These are phyloP conservation scores for Tachysurus vachellii DNA, from an alignment of 2,113 vertebrate species.

Conservation along the genomic window DNA sequence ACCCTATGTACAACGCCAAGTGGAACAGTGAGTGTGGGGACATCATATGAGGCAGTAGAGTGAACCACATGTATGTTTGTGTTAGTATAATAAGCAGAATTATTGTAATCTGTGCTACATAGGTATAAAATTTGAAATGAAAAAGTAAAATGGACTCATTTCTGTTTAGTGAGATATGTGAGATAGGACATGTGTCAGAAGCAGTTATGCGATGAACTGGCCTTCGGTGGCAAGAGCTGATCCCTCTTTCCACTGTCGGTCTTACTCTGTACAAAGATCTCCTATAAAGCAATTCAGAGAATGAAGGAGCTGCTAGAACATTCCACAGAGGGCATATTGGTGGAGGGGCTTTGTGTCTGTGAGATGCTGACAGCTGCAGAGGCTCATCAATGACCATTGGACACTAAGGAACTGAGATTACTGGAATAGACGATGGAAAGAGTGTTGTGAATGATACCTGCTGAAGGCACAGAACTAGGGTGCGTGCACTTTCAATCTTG, in stretches of 20 bases:
- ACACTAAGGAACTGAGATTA: conserved; percentile 1
- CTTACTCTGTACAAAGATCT: conserved; percentile 8
- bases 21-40: background rate
- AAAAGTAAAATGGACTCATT: background rate
- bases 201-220: background rate
- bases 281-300: conserved; percentile 41
- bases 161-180: background rate
- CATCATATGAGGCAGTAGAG: background rate
- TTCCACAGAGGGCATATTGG: conserved; percentile 40
- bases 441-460: conserved; percentile 72
- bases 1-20: background rate
- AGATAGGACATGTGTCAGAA: background rate
- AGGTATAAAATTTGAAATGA: background rate
- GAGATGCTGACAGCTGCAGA: conserved; percentile 50
- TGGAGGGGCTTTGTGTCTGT: conserved; percentile 36
- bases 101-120: background rate
- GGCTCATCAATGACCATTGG: conserved; percentile 26
- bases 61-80: background rate
- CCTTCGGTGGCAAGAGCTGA: background rate
- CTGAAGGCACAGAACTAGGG: conserved; percentile 82
- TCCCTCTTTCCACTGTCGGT: conserved; percentile 7
- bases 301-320: conserved; percentile 40
- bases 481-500: conserved; percentile 81
- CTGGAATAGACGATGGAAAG: background rate
- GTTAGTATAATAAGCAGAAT: background rate